Base-by-base conservation (phyloP, 2,113 vertebrate species). In the Rhinoderma darwinii region DNA sequence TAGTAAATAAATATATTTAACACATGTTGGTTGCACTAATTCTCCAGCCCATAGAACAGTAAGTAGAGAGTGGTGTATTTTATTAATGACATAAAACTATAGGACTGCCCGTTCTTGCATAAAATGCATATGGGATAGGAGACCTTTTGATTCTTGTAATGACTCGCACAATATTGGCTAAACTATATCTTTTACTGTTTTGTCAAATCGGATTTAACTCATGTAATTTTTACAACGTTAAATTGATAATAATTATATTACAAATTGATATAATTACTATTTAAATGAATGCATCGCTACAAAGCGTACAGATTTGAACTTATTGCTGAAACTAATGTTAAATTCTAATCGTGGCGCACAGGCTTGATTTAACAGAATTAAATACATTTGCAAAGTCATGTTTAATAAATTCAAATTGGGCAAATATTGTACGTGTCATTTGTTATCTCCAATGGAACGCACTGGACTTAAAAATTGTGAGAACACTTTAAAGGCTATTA, bases 231-330 rank as follows among this genome's bases (percentile, higher is more conserved):
- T 75, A 37, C 18, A 32, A 63, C 12, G 22, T 20, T 47, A 75
- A 85, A 85, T 25, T 61, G 39, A n/a, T 66, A 77, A 76, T 66
- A 85, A 85, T 85, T 76, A 61, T 59, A 85, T 66, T 85, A 77
- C 51, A 85, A 22, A 77, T 77, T 43, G 37, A 27, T 74, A 75
- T 41, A 27, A 32, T 30, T 77, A 63, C 44, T 77, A 66, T 77
- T 77, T 47, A 47, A 77, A 77, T 74, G 3, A 61, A 77, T 77
- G 77, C 73, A 35, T 50, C 50, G 30, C 83, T 56, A 35, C 51
- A 76, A 61, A 84, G 70, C 50, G 44, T 84, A 63, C 51, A 61
- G 43, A 85, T n/a, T n/a, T 85, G 22, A 85, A 85, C 73, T 77
- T 59, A 77, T 85, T 47, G 54, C n/a, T 61, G 37, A 85, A 50